Evolutionary conservation across 2,888 invertebrate species (phyloP), one percentile per base, ranked within the genome.

Genomic region (Xestia sexstrigata): DNA sequence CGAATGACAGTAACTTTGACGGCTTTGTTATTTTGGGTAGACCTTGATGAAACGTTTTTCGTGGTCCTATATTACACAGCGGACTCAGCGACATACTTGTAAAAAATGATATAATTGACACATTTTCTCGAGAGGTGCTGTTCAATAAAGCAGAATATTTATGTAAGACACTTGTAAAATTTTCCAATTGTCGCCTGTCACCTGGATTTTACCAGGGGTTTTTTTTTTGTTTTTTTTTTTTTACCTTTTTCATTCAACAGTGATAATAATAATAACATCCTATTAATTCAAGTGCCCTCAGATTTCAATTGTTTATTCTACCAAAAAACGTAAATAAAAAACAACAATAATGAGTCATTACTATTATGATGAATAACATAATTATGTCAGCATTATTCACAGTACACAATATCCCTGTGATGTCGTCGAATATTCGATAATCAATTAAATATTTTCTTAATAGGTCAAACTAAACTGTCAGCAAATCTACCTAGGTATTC

Each of bases 381-480:
- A n/a, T n/a, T n/a, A n/a, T 45, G 60, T 45, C 26, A 70, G 60
- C 9, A 35, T 42, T 17, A 49, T 45, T 76, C 23, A 17, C 15
- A n/a, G 45, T n/a, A 42, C 4, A 49, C 4, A 17, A 55, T 42
- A 17, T 65, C 6, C 11, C 4, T 23, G 23, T 35, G 17, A 30
- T 26, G 15, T 52, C 58, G 11, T 69, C 15, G n/a, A 26, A 63
- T n/a, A 63, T 39, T 72, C 39, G 39, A 55, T 65, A 45, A 47
- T 62, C 11, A 45, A 45, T 65, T 15, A 39, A 55, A 55, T 65
- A 70, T 45, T 20, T 20, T 80, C 13, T 5, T 62, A 7, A 70
- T 55, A 69, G 26, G 45, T 62, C 15, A 23, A 23, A 63, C 62
- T 17, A 39, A 76, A 39, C 9, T 58, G 35, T 45, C 52, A 79